These are phyloP conservation scores for Crematogaster levior DNA, from an alignment of 2,888 invertebrate genomes.

Conservation along the genomic window DNA sequence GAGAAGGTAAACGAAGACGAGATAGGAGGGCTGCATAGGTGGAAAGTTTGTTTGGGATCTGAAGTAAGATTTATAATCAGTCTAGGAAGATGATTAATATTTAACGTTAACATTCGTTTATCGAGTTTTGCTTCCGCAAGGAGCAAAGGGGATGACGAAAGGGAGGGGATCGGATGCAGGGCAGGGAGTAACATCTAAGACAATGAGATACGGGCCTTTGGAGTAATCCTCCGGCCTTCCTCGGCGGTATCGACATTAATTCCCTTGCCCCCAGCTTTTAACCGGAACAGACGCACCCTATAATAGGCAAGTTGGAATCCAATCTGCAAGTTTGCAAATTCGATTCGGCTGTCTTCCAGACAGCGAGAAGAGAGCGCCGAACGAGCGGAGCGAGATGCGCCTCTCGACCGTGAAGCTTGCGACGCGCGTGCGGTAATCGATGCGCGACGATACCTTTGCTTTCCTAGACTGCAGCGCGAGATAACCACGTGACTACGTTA, in stretches of 20 bases:
- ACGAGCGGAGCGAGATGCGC: slow-evolving; percentile 56
- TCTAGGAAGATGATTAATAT: slow-evolving; percentile 1
- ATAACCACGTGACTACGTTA: background rate
- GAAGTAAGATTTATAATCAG: slow-evolving; percentile 25
- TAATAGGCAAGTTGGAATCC: slow-evolving; percentile 86
- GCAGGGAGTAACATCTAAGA: slow-evolving; percentile 77
- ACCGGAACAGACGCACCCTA: slow-evolving; percentile 86
- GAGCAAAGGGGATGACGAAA: background rate
- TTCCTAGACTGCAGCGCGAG: background rate
- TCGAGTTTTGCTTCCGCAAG: background rate
- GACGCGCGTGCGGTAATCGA: slow-evolving; percentile 46
- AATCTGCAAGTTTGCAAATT: slow-evolving; percentile 86
- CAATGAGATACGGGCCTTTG: slow-evolving; percentile 81
- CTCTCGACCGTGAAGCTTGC: slow-evolving; percentile 47
- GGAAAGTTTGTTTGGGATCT: slow-evolving; percentile 21
- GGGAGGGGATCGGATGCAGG: slow-evolving; percentile 56
- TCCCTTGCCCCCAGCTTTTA: slow-evolving; percentile 85
- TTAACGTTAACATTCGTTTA: slow-evolving; percentile 21
- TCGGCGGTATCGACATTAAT: slow-evolving; percentile 86
- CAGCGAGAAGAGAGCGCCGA: slow-evolving; percentile 74
- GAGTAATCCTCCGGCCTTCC: slow-evolving; percentile 84
- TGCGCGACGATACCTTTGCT: slow-evolving; percentile 28
- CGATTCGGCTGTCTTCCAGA: slow-evolving; percentile 83
- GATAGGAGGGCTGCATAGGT: slow-evolving; percentile 4
- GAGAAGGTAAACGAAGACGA: slow-evolving; percentile 9